Base-by-base conservation (phyloP, 2,113 vertebrate genomes). In the Romanogobio albipinnatus region DNA sequence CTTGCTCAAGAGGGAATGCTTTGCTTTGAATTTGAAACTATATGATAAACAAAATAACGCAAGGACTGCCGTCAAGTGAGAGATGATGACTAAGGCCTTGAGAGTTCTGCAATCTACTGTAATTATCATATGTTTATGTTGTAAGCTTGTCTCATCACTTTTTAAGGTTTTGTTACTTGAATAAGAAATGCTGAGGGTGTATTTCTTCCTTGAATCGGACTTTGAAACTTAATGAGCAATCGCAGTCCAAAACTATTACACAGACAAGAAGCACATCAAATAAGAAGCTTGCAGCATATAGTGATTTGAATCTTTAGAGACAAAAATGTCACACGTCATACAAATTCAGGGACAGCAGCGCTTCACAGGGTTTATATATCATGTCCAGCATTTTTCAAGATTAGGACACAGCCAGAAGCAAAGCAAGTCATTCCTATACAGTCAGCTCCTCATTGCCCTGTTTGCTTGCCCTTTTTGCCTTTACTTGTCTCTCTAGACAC, bases 401-500 rank as follows among this genome's bases (percentile, higher is more conserved):
- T 64, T 9, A 51, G 26, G 62, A 74, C 45, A 77, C 26, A 58
- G 76, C 58, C 64, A 75, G 22, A 5, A 68, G 59, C 75, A 79
- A 29, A 56, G 39, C 24, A 13, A 70, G 33, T 56, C 66, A 71
- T 71, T 29, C 66, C 64, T 70, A 24, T 68, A 24, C 26, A 43
- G 11, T 24, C 39, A 17, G 45, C 14, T 17, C 9, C 22, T 36
- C 49, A 4, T 22, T 39, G 15, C 83, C 15, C 17, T 39, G 43
- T 5, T n/a, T 29, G 19, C 74, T 76, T 76, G 61, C 78, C 49
- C 70, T 84, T 71, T 87, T 64, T 84, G 76, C 59, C 76, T 84
- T 82, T 85, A 36, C 36, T 68, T 74, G 74, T 85, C 64, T 85
- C 53, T 51, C 56, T 24, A 75, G 58, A 70, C 86, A 87, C 68